A percentile compares a stretch with the other conserved stretches of the same genome.
Evolutionary conservation across 2,888 invertebrate genomes (phyloP).

Genomic region (Parnassius glacialis): DNA sequence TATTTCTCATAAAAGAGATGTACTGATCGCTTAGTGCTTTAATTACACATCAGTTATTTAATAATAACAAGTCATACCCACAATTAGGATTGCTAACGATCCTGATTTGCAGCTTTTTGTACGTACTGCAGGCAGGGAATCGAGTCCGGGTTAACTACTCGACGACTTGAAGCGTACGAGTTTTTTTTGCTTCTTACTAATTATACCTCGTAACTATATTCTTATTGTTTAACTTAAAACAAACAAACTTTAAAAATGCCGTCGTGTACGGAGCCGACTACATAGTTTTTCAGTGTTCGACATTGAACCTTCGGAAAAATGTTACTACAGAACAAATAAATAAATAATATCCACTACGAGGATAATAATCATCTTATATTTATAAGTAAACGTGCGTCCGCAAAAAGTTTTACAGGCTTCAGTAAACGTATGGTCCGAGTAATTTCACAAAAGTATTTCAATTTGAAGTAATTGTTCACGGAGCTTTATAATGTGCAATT

Average conservation of each 20-base stretch:
- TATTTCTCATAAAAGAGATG: slow-evolving; percentile 22
- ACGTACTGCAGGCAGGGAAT: slow-evolving; percentile 14
- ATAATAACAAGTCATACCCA: slow-evolving; percentile 49
- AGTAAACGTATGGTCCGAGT: not conserved
- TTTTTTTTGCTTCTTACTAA: slow-evolving; percentile 20
- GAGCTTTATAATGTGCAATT: slow-evolving; percentile 8
- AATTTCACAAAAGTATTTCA: slow-evolving; percentile 8
- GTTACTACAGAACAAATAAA: slow-evolving; percentile 15
- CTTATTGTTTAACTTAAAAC: slow-evolving; percentile 26
- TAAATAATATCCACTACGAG: too few species aligned
- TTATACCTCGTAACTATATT: slow-evolving; percentile 26
- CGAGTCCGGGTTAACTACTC: slow-evolving; percentile 23
- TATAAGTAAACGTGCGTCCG: too few species aligned
- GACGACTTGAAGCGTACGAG: slow-evolving; percentile 13
- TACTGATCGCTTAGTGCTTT: slow-evolving; percentile 36
- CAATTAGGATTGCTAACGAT: slow-evolving; percentile 39
- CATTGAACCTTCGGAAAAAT: slow-evolving; percentile 21
- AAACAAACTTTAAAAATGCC: slow-evolving; percentile 23
- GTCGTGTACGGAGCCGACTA: slow-evolving; percentile 2
- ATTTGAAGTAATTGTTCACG: slow-evolving; percentile 15
- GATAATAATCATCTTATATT: too few species aligned
- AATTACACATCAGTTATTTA: slow-evolving; percentile 50
- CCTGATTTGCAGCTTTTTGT: slow-evolving; percentile 26
- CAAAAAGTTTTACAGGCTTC: not conserved
- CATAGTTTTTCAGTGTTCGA: slow-evolving; percentile 20